Evolutionary conservation across 2,888 invertebrate genomes (phyloP).

Genomic region (Neoascia interrupta): DNA sequence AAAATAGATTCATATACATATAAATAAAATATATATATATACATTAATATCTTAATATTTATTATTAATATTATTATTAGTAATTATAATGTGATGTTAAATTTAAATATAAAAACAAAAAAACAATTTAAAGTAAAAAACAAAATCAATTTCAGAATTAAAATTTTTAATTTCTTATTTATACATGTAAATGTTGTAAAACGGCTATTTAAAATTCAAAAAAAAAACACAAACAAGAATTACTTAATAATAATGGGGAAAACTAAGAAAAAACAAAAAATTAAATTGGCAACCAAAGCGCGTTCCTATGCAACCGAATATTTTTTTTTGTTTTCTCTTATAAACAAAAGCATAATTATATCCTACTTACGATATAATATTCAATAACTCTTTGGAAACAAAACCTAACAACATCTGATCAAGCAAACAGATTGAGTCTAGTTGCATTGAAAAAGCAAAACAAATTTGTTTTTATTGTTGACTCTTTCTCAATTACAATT

Average conservation of each 20-base stretch:
- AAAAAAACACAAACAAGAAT: constrained; percentile 17
- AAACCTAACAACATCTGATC: background rate
- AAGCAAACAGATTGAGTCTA: constrained; percentile 18
- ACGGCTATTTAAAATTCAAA: constrained; percentile 39
- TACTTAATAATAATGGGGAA: constrained; percentile 28
- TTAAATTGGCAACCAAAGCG: constrained; percentile 49
- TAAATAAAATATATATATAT: constrained; percentile 65
- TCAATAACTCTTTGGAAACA: constrained; percentile 47
- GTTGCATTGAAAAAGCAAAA: background rate
- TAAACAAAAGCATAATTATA: constrained; percentile 16
- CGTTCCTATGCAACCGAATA: constrained; percentile 50
- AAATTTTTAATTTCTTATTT: constrained; percentile 50
- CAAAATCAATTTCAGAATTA: constrained; percentile 44
- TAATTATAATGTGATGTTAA: constrained; percentile 76
- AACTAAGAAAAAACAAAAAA: constrained; percentile 4
- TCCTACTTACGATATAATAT: constrained; percentile 38
- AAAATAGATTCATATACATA: constrained; percentile 70
- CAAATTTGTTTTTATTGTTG: constrained; percentile 28
- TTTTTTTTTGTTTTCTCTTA: constrained; percentile 8
- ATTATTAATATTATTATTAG: constrained; percentile 72
- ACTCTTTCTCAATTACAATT: constrained; percentile 11
- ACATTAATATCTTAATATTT: constrained; percentile 71
- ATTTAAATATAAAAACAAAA: constrained; percentile 65
- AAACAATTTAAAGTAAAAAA: constrained; percentile 47
- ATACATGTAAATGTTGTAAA: constrained; percentile 63